These are phyloP conservation scores for Herpailurus yagouaroundi DNA, from an alignment of 2,113 vertebrate species.

Conservation along the genomic window DNA sequence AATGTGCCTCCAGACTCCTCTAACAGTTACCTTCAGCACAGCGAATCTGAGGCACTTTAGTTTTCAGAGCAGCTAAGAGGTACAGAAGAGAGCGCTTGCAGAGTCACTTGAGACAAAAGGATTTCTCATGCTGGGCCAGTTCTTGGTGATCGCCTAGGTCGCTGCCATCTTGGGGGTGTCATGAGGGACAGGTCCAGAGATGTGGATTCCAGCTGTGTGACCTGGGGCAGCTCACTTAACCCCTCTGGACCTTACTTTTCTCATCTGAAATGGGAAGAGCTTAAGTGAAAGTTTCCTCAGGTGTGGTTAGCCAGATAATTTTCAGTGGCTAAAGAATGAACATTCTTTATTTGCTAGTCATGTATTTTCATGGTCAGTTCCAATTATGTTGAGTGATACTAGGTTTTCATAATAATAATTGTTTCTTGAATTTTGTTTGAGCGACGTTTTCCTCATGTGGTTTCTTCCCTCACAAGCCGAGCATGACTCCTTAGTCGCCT, in stretches of 20 bases:
- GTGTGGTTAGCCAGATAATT: not conserved
- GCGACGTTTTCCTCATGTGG: not conserved
- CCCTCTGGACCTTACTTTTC: not conserved
- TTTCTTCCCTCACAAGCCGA: not conserved
- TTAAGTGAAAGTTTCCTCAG: not conserved
- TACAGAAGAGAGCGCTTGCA: not conserved
- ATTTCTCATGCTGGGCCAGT: not conserved
- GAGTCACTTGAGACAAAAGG: not conserved
- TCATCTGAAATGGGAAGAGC: not conserved
- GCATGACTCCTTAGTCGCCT: not conserved
- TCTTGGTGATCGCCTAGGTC: not conserved
- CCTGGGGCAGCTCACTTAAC: not conserved
- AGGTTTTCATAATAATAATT: not conserved
- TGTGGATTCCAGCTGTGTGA: not conserved
- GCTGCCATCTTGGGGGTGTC: not conserved
- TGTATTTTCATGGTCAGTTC: not conserved
- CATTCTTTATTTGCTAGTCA: not conserved
- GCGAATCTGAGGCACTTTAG: slow-evolving; percentile 8
- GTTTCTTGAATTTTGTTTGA: not conserved
- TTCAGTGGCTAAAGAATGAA: not conserved
- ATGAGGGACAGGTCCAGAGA: not conserved
- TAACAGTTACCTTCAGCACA: slow-evolving; percentile 26
- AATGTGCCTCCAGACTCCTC: slow-evolving; percentile 55
- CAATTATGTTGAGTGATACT: not conserved
- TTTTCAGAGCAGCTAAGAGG: not conserved